Evolutionary conservation across 2,113 vertebrate species (phyloP).

Genomic region (Poicephalus meyeri): DNA sequence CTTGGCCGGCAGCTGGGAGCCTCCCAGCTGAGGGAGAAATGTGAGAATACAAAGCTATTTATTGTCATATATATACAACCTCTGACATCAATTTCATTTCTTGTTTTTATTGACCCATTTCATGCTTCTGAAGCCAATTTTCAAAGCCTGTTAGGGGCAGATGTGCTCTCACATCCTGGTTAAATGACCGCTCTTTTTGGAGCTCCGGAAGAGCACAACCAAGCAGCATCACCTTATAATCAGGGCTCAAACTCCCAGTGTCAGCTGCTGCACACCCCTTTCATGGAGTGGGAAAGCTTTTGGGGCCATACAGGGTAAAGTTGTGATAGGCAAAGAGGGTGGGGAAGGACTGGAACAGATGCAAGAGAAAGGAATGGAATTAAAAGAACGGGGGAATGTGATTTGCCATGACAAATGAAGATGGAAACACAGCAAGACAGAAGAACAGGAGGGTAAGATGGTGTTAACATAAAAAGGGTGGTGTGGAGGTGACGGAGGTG

Average conservation of each 20-base stretch:
- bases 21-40: neutral
- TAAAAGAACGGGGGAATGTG: neutral
- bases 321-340: neutral
- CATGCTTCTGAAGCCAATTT: neutral
- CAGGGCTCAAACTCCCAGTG: neutral
- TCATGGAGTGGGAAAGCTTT: neutral
- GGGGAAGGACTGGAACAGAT: neutral
- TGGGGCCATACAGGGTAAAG: neutral
- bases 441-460: neutral
- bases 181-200: neutral
- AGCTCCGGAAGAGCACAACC: neutral
- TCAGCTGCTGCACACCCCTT: neutral
- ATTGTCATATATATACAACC: neutral
- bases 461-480: neutral
- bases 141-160: conserved; percentile 23
- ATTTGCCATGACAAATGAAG: neutral
- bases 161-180: neutral
- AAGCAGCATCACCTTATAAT: neutral
- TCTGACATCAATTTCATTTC: conserved; percentile 53
- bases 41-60: neutral
- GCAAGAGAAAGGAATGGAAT: neutral
- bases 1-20: neutral
- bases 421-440: neutral
- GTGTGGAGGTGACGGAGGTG: fast-evolving
- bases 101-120: conserved; percentile 63